Base-by-base conservation (phyloP, 2,888 invertebrate species). In the Netelia melanura region DNA sequence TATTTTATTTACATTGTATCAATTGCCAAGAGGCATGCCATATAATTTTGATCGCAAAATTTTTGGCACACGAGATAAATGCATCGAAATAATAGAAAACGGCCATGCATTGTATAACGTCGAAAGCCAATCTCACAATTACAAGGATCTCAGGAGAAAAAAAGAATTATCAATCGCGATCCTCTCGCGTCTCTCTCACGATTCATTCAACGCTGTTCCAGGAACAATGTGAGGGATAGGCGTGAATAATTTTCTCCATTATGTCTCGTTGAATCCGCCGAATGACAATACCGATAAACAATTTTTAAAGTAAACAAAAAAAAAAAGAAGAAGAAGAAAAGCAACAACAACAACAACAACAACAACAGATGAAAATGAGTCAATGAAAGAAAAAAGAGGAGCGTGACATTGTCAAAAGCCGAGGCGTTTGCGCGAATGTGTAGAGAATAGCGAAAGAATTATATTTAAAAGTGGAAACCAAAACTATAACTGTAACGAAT, bases 271-370 rank as follows among this genome's bases (percentile, higher is more conserved):
- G 11, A 44, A 61, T 17, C 68, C 68, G 77, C 77, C 61, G 77
- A 68, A 77, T 67, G 77, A 78, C 77, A 78, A 78, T 78, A 78
- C 77, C 61, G 44, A 68, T 61, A 38, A 67, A 71, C 58, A n/a
- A 43, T 21, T 21, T 21, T 21, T 21, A 21, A 21, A 21, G 21
- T 21, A 21, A 21, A 21, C 21, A 68, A 68, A 38, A 67, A 71
- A 21, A 21, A 0, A 68, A 68, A 38, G 58, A 71, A 44, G 6
- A 65, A 17, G 14, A 61, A 44, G 43, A 61, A 3, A 11, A 30
- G 11, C 44, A n/a, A 62, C 54, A 64, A 58, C 14, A 44, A 21
- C 30, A 64, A 58, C 14, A 44, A 21, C 30, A 30, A 30, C 17
- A 61, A 68, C 68, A 67, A 68, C 44, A 68, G 5, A 38, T 6